Percentiles rank a stretch among this genome's conserved stretches.
Conservation (phyloP, 2,797 vertebrate genomes). For the Chromobotia macracanthus region DNA sequence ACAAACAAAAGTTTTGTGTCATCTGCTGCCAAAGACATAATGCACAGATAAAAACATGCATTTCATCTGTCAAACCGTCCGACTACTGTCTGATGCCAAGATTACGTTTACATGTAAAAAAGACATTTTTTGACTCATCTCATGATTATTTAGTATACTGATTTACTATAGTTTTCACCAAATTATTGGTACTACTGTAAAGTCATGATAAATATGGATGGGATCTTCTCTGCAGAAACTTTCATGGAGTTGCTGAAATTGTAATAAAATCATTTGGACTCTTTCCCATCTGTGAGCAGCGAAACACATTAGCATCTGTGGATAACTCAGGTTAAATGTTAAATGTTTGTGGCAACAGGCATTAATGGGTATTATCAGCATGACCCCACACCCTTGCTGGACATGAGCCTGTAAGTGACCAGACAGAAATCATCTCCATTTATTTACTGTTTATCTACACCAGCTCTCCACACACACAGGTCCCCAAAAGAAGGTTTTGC, state of each 20-base stretch:
- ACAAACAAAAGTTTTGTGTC: background rate
- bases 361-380: conserved; percentile 72
- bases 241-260: no score
- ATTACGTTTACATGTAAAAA: no score
- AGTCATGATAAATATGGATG: background rate
- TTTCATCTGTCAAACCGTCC: no score
- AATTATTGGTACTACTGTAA: background rate
- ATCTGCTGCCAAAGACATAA: no score
- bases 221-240: background rate
- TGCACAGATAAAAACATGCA: background rate
- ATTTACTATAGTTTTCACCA: background rate
- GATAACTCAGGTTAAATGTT: conserved; percentile 69
- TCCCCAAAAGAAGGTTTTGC: no score
- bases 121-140: no score
- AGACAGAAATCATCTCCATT: conserved; percentile 76
- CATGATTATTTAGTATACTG: no score
- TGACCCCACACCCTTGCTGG: conserved; percentile 59
- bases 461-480: conserved; percentile 42
- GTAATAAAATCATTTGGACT: no score
- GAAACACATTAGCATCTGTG: conserved; percentile 38
- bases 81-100: no score
- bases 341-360: conserved; percentile 70
- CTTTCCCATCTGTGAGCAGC: no score
- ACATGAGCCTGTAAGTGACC: conserved; percentile 68
- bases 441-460: conserved; percentile 64